Conservation (phyloP, 2,113 vertebrate genomes). For the Craseonycteris thonglongyai region DNA sequence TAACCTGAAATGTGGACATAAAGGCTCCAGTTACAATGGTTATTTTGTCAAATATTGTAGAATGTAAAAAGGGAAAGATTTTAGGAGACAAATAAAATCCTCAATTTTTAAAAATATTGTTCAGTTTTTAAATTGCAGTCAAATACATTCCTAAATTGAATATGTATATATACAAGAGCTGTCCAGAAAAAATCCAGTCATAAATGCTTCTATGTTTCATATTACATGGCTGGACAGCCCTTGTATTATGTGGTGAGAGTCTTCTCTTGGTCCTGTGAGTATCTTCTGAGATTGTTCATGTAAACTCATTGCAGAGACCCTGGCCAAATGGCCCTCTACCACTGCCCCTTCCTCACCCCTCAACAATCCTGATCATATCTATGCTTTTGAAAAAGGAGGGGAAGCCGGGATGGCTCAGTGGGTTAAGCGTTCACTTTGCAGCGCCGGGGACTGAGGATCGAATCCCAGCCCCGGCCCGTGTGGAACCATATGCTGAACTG, state of each 20-base stretch:
- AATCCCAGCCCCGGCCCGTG: no score
- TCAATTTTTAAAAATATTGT: neutral
- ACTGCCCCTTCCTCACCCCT: fast-evolving
- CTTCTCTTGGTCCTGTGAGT: neutral
- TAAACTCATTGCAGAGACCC: neutral
- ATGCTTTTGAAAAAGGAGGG: neutral
- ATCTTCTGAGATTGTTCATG: neutral
- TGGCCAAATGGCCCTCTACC: neutral
- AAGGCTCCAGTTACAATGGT: neutral
- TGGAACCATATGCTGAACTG: no score
- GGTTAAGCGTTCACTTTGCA: no score
- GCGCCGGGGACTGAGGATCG: no score
- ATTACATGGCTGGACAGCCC: no score
- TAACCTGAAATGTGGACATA: neutral
- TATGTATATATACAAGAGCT: no score
- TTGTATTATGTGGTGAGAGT: neutral
- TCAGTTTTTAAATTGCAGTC: neutral
- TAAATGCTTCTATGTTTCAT: no score
- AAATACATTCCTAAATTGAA: neutral
- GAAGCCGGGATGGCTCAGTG: no score
- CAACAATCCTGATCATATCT: neutral
- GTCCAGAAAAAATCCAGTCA: no score
- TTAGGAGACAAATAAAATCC: neutral
- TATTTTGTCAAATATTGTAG: neutral
- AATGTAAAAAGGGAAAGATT: neutral